Conservation (phyloP, 1,140 invertebrate species). For the Meloidogyne hapla region DNA sequence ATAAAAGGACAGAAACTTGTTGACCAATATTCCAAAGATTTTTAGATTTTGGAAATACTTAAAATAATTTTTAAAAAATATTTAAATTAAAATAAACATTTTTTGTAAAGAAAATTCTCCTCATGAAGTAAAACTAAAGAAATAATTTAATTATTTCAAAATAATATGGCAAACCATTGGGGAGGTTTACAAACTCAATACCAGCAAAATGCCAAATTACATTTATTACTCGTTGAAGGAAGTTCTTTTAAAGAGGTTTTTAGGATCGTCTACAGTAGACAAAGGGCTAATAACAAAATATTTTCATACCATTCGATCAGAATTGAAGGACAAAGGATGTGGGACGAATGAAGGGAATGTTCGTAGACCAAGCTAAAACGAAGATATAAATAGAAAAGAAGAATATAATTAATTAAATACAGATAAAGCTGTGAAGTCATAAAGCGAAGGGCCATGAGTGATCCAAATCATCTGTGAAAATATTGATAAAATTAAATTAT, state of each 20-base stretch:
- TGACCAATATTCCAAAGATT: conserved; percentile 56
- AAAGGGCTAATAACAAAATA: too few relatives aligned
- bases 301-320: conserved; percentile 46
- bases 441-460: conserved; percentile 62
- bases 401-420: too few relatives aligned
- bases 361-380: conserved; percentile 48
- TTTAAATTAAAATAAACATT: not conserved
- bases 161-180: conserved; percentile 49
- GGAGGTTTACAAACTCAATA: conserved; percentile 61
- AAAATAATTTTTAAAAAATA: too few relatives aligned
- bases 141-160: not conserved
- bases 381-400: not conserved
- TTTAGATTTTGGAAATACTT: not conserved
- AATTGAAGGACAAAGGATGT: conserved; percentile 59
- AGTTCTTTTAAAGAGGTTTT: too few relatives aligned
- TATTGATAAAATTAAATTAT: too few relatives aligned
- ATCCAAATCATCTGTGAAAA: conserved; percentile 56
- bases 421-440: conserved; percentile 56
- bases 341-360: conserved; percentile 60
- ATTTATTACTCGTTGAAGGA: conserved; percentile 50
- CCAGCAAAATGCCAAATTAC: conserved; percentile 59
- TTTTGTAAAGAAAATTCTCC: conserved; percentile 44
- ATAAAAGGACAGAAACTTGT: conserved; percentile 50
- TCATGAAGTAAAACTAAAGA: conserved; percentile 41
- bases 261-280: too few relatives aligned